Percentiles rank a stretch among this genome's conserved stretches.
These are phyloP conservation scores for Tortrix viridana DNA, from an alignment of 2,888 invertebrate species.

Conservation along the genomic window DNA sequence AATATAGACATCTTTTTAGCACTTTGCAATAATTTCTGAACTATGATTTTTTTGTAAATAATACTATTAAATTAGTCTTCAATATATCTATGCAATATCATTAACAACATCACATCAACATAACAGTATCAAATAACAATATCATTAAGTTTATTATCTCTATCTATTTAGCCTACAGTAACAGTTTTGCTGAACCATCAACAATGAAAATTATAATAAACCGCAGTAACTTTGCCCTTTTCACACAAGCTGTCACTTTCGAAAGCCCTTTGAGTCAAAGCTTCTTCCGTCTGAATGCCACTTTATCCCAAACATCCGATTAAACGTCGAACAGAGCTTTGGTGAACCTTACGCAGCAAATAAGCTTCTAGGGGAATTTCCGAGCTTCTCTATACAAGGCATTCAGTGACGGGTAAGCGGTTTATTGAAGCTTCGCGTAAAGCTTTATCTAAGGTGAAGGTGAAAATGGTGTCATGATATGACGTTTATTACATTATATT, in stretches of 20 bases:
- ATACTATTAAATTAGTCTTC: too few species aligned
- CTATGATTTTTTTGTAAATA: too few species aligned
- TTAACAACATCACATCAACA: too few species aligned
- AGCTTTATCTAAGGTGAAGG: slow-evolving; percentile 8
- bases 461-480: background rate
- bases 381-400: slow-evolving; percentile 9
- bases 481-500: background rate
- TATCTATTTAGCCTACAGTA: too few species aligned
- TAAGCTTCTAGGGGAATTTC: slow-evolving; percentile 14
- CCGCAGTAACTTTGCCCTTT: background rate
- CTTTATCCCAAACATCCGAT: slow-evolving; percentile 32
- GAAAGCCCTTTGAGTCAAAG: slow-evolving; percentile 14
- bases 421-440: slow-evolving; percentile 13
- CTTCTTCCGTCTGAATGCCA: slow-evolving; percentile 15
- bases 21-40: too few species aligned
- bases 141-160: too few species aligned
- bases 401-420: background rate
- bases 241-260: slow-evolving; percentile 17
- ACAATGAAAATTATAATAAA: too few species aligned
- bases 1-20: too few species aligned
- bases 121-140: too few species aligned
- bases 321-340: slow-evolving; percentile 27
- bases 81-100: too few species aligned
- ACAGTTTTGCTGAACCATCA: too few species aligned
- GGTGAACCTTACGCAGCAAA: slow-evolving; percentile 25